phyloP scores from a whole-genome alignment of 2,888 invertebrate species.

The Branchipolynoe longqiensis region DNA sequence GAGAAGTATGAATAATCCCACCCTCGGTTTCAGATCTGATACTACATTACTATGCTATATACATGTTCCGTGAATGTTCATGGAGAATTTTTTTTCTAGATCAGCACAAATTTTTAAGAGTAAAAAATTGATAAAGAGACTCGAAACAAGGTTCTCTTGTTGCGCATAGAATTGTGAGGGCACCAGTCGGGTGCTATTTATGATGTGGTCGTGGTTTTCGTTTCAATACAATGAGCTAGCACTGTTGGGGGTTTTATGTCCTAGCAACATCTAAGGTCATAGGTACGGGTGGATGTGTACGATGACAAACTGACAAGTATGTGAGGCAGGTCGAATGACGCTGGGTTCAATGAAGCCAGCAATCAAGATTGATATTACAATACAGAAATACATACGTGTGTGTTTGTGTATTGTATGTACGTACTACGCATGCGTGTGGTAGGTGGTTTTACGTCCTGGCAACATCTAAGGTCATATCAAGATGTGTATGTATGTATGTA shows the following conservation, averaged over 20 bases:
- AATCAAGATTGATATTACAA: too few relatives aligned
- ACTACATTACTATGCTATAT: neutral
- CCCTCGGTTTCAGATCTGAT: constrained; percentile 25
- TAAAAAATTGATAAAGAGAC: constrained; percentile 24
- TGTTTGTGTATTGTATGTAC: too few relatives aligned
- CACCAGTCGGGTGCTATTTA: too few relatives aligned
- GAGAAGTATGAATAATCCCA: constrained; percentile 26
- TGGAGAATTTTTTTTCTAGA: neutral
- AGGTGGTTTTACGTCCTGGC: too few relatives aligned
- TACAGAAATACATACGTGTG: too few relatives aligned
- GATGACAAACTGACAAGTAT: neutral
- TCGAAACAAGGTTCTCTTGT: too few relatives aligned
- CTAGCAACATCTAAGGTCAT: neutral
- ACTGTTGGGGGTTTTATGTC: neutral
- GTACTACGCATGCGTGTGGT: too few relatives aligned
- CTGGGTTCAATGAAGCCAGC: too few relatives aligned
- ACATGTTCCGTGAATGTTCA: neutral
- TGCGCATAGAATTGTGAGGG: too few relatives aligned
- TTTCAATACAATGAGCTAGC: neutral
- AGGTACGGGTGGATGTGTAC: neutral
- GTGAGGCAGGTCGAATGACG: too few relatives aligned
- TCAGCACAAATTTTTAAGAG: neutral
- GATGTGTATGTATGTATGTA: too few relatives aligned
- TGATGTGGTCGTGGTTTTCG: neutral
- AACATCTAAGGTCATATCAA: too few relatives aligned